A percentile compares a stretch with the other conserved stretches of the same genome.
Evolutionary conservation across 1,140 invertebrate species (phyloP).

Genomic region (Heliothis subflexa): DNA sequence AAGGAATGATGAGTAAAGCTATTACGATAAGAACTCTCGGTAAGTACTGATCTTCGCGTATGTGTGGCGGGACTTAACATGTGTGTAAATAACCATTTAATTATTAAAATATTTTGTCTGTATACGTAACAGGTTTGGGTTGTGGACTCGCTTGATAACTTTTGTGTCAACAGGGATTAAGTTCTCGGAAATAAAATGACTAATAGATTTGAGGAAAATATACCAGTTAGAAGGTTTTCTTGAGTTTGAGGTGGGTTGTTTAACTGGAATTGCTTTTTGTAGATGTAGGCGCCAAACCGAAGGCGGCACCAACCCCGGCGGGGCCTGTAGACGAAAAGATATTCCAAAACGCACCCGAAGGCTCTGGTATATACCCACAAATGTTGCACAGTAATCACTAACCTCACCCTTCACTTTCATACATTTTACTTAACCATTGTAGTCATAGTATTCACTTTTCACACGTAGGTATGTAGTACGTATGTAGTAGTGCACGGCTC

Average conservation of each 20-base stretch:
- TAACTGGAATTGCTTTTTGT: slow-evolving; percentile 68
- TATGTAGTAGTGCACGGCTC: no score
- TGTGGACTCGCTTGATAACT: slow-evolving; percentile 11
- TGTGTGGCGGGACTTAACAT: slow-evolving; percentile 21
- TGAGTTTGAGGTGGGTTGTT: slow-evolving; percentile 27
- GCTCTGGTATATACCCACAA: slow-evolving; percentile 87
- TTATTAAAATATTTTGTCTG: background rate
- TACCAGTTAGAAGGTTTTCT: background rate
- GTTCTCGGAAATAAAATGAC: background rate
- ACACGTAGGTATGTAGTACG: no score
- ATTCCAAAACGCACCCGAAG: slow-evolving; percentile 88
- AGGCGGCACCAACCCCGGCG: slow-evolving; percentile 78
- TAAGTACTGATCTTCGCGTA: slow-evolving; percentile 82
- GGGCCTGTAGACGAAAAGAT: slow-evolving; percentile 86
- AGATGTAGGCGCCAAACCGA: slow-evolving; percentile 87
- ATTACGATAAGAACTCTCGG: slow-evolving; percentile 96
- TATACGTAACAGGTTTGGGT: slow-evolving; percentile 3
- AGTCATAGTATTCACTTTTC: no score
- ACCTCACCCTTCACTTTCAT: background rate
- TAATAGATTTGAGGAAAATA: slow-evolving; percentile 4
- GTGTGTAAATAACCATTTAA: background rate
- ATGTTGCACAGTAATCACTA: slow-evolving; percentile 51
- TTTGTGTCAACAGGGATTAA: slow-evolving; percentile 8
- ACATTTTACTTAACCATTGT: background rate
- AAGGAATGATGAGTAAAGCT: slow-evolving; percentile 97